Conservation (phyloP, 2,113 vertebrate species). For the Propithecus coquereli region DNA sequence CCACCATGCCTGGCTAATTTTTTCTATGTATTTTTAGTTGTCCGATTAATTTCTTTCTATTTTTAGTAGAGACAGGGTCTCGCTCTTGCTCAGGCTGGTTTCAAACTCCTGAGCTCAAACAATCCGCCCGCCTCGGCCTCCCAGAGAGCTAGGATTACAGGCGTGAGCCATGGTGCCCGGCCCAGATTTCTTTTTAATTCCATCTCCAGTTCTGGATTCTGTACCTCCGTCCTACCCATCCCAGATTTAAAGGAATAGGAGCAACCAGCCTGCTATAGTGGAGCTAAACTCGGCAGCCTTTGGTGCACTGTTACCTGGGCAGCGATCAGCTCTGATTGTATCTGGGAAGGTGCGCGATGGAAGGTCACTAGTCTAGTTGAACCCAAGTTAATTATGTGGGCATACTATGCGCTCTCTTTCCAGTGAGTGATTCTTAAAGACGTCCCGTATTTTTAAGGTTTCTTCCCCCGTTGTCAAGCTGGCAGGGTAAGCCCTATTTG, state of each 20-base stretch:
- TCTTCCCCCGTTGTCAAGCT: neutral
- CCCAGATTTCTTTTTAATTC: neutral
- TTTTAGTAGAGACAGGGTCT: too few species aligned
- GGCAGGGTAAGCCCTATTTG: neutral
- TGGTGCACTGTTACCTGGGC: neutral
- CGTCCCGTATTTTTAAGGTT: neutral
- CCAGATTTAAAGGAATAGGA: neutral
- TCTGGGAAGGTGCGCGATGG: neutral
- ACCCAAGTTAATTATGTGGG: neutral
- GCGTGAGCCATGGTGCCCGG: too few species aligned
- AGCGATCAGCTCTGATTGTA: neutral
- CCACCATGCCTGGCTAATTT: too few species aligned
- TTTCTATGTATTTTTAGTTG: too few species aligned
- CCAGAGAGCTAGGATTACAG: too few species aligned
- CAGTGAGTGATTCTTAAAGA: neutral
- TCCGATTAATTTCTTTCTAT: too few species aligned
- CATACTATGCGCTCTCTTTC: neutral
- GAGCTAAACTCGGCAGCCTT: neutral
- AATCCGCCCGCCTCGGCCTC: too few species aligned
- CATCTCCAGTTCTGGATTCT: neutral
- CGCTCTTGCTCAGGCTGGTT: too few species aligned
- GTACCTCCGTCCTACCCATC: neutral
- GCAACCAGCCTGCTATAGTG: rapidly evolving
- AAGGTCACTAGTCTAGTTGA: neutral
- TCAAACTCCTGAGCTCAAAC: too few species aligned